Base-by-base conservation (phyloP, 2,113 vertebrate genomes). In the Cyphomyrus discorhynchus region DNA sequence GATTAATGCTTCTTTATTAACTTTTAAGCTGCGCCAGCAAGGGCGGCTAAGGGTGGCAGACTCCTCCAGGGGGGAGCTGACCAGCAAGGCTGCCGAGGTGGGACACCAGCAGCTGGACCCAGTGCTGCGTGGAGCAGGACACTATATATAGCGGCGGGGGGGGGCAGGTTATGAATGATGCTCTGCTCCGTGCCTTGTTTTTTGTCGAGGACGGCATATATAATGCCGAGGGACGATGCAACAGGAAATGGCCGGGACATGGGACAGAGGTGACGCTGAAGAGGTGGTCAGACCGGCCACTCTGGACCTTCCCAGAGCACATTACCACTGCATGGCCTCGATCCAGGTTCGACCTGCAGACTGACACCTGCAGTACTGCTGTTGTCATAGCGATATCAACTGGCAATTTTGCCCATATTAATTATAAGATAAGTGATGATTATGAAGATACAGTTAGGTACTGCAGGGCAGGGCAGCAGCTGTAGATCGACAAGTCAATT, bases 1-100 rank as follows among this genome's bases (percentile, higher is more conserved):
- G 90, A 89, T 90, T 92, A 92, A 91, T 93, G 87, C 80, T 39
- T 49, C 88, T 92, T 93, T 91, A 89, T 90, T 92, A 91, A 92
- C 90, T 91, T 90, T 91, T 90, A 85, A 88, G 90, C 88, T 88
- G 31, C 17, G 24, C 88, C 87, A 91, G 88, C 90, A 90, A 91
- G 90, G 88, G 80, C 91, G 89, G 77, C 53, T 74, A 90, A 88
- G 86, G 89, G 74, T 70, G 58, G 47, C 86, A 17, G 19, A 35
- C 52, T 52, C 90, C 88, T 85, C 49, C 19, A 31, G 70, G 56
- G 62, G 86, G 53, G 50, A 1, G 24, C 52, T 24, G 84, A 21
- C 49, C n/a, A 62, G 62, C 24, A 35, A 50, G 49, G 49, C 35
- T 24, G 27, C 42, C 1, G 58, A 77, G 17, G 47, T 45, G 89